Percentiles rank a stretch among this genome's conserved stretches.
Evolutionary conservation across 2,888 invertebrate species (phyloP).

Genomic region (Nycteola revayana): DNA sequence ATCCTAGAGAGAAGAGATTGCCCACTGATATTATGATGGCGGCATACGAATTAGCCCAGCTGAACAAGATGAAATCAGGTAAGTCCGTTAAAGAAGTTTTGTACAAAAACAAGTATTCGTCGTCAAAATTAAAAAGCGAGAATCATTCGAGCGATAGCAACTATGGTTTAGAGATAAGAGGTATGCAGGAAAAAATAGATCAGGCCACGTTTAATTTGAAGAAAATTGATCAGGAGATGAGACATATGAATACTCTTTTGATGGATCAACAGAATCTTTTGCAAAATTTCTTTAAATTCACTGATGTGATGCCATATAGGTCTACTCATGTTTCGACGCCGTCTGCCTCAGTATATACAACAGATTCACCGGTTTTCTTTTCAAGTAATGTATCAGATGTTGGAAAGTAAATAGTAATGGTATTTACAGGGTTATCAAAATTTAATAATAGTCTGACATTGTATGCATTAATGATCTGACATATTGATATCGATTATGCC

Average conservation of each 20-base stretch:
- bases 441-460: no score
- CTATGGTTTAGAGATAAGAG: constrained; percentile 81
- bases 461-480: no score
- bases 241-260: constrained; percentile 82
- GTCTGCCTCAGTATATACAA: constrained; percentile 34
- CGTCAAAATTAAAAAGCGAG: constrained; percentile 84
- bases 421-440: no score
- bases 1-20: constrained; percentile 90
- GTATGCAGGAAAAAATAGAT: constrained; percentile 86
- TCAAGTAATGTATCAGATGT: constrained; percentile 44
- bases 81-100: constrained; percentile 84
- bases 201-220: constrained; percentile 87
- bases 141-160: constrained; percentile 55
- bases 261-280: constrained; percentile 67
- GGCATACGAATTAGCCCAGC: constrained; percentile 90
- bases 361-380: constrained; percentile 64
- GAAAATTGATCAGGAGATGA: constrained; percentile 85
- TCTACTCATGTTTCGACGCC: constrained; percentile 43
- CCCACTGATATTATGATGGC: constrained; percentile 90
- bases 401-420: constrained; percentile 15
- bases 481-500: no score
- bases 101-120: constrained; percentile 82
- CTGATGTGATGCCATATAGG: constrained; percentile 44
- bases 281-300: constrained; percentile 57
- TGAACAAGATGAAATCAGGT: constrained; percentile 85